Evolutionary conservation across 1,140 invertebrate species (phyloP), one percentile per base, ranked within the genome.

Genomic region (Olivierus martensii): DNA sequence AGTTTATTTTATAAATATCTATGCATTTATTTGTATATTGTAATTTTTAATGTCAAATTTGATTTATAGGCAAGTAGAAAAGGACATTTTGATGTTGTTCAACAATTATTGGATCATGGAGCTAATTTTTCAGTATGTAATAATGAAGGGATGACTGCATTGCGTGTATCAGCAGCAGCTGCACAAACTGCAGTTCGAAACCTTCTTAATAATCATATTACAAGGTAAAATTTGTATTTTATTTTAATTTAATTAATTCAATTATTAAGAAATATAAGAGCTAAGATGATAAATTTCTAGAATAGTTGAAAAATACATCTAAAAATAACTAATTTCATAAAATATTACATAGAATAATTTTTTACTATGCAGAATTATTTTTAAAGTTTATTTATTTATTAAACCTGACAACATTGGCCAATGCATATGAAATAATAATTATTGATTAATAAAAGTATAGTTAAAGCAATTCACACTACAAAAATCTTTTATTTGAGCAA

Each of bases 51-150:
- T 34, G 28, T 43, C 6, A 38, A 37, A 7, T 15, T 10, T 37
- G 5, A 37, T 43, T 21, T 22, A 21, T 38, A 67, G 65, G 65
- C 66, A 46, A 61, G 65, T 17, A 62, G 58, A 52, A 55, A 62
- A 43, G 62, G 64, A 35, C 61, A 65, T 49, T 61, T 59, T 37
- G 60, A 63, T 53, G 61, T 66, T 49, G 62, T 63, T 9, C 62
- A 62, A 46, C 56, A 62, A 34, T 36, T 67, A 19, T 51, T 67
- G 35, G 64, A 66, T 51, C 55, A 64, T 58, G 66, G 66, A 46
- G 64, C 65, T 37, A 66, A 66, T 55, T 66, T 66, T 55, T 61
- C 62, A 9, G 41, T 58, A 10, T 53, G 54, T 38, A 61, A 60
- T 46, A 50, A 54, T 39, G 58, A 58, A 35, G 64, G 62, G 15